These are phyloP conservation scores for Mormyrus lacerda DNA, from an alignment of 2,113 vertebrate genomes.

Conservation along the genomic window DNA sequence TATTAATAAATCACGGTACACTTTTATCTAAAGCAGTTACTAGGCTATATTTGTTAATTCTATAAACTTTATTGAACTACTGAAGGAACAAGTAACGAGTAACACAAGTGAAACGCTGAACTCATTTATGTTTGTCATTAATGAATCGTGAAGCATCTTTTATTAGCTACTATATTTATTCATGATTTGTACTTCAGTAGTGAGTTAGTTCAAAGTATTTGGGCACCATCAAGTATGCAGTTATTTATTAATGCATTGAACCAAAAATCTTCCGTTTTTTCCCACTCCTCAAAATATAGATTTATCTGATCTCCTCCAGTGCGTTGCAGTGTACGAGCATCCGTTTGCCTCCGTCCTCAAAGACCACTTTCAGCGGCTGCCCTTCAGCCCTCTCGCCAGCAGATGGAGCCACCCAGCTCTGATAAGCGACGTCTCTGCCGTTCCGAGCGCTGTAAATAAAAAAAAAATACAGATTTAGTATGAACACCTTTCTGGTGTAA, in stretches of 20 bases:
- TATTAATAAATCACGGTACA: neutral
- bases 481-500: neutral
- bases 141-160: neutral
- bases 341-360: neutral
- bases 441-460: neutral
- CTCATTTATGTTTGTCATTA: neutral
- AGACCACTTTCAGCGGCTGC: neutral
- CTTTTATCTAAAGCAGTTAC: neutral
- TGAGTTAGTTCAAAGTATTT: neutral
- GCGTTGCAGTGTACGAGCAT: neutral
- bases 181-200: neutral
- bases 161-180: neutral
- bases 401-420: constrained; percentile 50
- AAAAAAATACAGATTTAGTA: neutral
- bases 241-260: neutral
- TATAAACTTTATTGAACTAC: neutral
- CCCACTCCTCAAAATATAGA: neutral
- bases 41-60: neutral
- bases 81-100: neutral
- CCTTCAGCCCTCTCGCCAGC: constrained; percentile 29
- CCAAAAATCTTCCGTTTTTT: neutral
- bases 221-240: neutral
- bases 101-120: neutral
- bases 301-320: neutral
- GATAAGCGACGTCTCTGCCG: neutral